Evolutionary conservation across 1,140 invertebrate genomes (phyloP).

Genomic region (Trichogramma pretiosum): DNA sequence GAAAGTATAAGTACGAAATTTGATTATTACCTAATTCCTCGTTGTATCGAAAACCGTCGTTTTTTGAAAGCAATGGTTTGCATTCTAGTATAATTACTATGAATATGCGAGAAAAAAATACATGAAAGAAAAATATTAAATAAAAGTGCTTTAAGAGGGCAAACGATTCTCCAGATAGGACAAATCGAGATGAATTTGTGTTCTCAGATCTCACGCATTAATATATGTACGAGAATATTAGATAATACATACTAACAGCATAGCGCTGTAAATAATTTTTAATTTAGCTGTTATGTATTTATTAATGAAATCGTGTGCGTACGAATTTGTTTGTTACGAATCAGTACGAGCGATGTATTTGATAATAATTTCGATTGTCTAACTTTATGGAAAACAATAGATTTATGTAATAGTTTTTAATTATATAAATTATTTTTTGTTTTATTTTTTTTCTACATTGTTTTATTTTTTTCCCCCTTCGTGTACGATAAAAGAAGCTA

Average conservation of each 20-base stretch:
- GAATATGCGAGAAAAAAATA: neutral
- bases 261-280: constrained; percentile 30
- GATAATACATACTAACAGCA: constrained; percentile 29
- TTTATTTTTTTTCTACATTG: constrained; percentile 32
- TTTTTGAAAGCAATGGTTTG: too few relatives aligned
- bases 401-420: constrained; percentile 34
- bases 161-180: constrained; percentile 31
- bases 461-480: constrained; percentile 24
- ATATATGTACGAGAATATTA: too few relatives aligned
- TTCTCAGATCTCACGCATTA: constrained; percentile 42
- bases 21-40: too few relatives aligned
- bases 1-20: too few relatives aligned
- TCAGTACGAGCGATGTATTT: constrained; percentile 35
- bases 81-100: too few relatives aligned
- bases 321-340: constrained; percentile 29
- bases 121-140: constrained; percentile 24
- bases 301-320: constrained; percentile 30
- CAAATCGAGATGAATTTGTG: constrained; percentile 37
- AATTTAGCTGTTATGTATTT: constrained; percentile 32
- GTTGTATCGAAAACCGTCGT: too few relatives aligned
- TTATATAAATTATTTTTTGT: constrained; percentile 37
- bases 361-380: constrained; percentile 33
- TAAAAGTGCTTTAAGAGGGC: constrained; percentile 25
- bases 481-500: too few relatives aligned
- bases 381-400: constrained; percentile 30